phyloP scores from a whole-genome alignment of 2,888 invertebrate species.

The Heliconius ismenius region DNA sequence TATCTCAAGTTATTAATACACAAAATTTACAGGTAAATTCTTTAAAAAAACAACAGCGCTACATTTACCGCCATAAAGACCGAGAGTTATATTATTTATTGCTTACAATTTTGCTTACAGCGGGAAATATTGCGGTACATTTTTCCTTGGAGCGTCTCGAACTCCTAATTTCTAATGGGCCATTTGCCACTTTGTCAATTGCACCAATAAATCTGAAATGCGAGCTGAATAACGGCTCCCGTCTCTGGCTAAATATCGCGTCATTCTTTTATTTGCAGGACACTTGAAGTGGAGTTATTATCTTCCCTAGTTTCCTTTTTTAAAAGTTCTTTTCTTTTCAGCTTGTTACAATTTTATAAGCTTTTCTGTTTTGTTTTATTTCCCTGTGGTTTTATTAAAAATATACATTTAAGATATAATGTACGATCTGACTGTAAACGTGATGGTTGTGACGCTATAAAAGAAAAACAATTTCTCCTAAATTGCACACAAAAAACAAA shows the following conservation, averaged over 20 bases:
- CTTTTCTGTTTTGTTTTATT: not conserved
- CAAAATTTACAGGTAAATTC: slow-evolving; percentile 5
- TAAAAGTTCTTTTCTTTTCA: slow-evolving; percentile 9
- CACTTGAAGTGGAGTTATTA: slow-evolving; percentile 33
- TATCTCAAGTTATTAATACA: not conserved
- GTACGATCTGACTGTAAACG: no score
- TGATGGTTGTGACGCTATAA: no score
- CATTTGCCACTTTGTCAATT: slow-evolving; percentile 83
- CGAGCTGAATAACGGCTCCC: slow-evolving; percentile 68
- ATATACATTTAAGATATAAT: not conserved
- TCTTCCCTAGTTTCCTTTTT: slow-evolving; percentile 13
- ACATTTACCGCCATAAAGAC: slow-evolving; percentile 13
- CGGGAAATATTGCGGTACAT: slow-evolving; percentile 76
- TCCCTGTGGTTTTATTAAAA: not conserved
- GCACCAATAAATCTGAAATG: slow-evolving; percentile 79
- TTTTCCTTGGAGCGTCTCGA: slow-evolving; percentile 67
- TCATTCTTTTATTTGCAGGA: slow-evolving; percentile 70
- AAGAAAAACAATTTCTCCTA: no score
- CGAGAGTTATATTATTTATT: slow-evolving; percentile 62
- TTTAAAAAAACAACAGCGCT: slow-evolving; percentile 14
- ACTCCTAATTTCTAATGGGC: slow-evolving; percentile 82
- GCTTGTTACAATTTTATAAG: slow-evolving; percentile 3
- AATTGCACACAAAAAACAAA: no score
- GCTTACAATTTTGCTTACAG: slow-evolving; percentile 75
- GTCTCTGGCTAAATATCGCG: slow-evolving; percentile 70